Evolutionary conservation across 2,113 vertebrate species (phyloP), one percentile per base, ranked within the genome.

Genomic region (Uropsilus gracilis): DNA sequence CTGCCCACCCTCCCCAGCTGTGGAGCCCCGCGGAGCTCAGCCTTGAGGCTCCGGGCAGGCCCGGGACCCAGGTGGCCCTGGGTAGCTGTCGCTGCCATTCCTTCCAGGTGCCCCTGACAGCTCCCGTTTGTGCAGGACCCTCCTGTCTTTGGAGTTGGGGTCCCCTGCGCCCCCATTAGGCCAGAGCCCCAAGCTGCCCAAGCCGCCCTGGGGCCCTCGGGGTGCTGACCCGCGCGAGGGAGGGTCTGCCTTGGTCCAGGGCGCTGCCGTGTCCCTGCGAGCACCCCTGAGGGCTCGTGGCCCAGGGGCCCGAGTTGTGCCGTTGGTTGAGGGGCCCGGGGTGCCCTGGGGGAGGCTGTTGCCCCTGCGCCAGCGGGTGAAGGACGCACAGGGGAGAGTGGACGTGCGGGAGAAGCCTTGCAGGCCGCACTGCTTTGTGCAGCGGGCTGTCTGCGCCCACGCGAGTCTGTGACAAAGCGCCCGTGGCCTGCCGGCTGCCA

Each of bases 371-470:
- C 37, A 1, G 10, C 26, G 18, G 1, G 0, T 63, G 75, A 92
- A 53, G 17, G 50, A 18, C 16, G 17, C 17, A 53, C 2, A 20
- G 83, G 18, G 53, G 26, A 82, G 61, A 68, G 30, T 5, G 69
- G 28, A 57, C 71, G 82, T n/a, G n/a, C n/a, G n/a, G n/a, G n/a
- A n/a, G n/a, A n/a, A n/a, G n/a, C n/a, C n/a, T n/a, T n/a, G n/a
- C n/a, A n/a, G n/a, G n/a, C n/a, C n/a, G 97, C 96, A 84, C 63
- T 50, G 95, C 97, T 98, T 97, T 96, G 97, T 97, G 97, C 94
- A 94, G 32, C 0, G 93, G 95, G 96, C 96, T 66, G 77, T 59
- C 34, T 64, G 89, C 96, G 98, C 97, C 98, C 94, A 80, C 13
- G 98, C 97, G 90, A 93, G 89, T 78, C 96, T 95, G 95, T 78